Evolutionary conservation across 2,113 vertebrate genomes (phyloP).

Genomic region (Centropristis striata): DNA sequence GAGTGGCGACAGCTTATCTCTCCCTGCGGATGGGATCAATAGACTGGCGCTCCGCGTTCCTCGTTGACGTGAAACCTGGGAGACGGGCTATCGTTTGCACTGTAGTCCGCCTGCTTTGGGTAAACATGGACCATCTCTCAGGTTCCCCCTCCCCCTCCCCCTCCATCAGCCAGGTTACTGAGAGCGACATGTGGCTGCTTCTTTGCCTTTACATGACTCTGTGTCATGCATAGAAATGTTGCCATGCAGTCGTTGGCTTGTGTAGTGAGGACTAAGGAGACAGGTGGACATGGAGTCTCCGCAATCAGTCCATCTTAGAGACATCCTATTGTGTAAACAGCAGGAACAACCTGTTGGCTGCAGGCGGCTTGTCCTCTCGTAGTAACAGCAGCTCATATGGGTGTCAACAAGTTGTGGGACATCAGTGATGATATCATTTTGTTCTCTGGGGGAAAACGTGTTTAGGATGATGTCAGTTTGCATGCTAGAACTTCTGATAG

Average conservation of each 20-base stretch:
- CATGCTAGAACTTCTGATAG: slow-evolving; percentile 25
- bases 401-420: slow-evolving; percentile 44
- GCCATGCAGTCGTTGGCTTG: background rate
- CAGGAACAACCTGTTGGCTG: slow-evolving; percentile 50
- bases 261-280: background rate
- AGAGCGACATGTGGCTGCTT: background rate
- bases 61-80: slow-evolving; percentile 63
- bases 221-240: slow-evolving; percentile 15
- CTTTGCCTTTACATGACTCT: background rate
- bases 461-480: slow-evolving; percentile 54
- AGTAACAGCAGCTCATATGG: slow-evolving; percentile 13
- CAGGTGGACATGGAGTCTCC: slow-evolving; percentile 4
- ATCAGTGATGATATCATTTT: slow-evolving; percentile 38
- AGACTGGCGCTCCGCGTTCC: slow-evolving; percentile 73
- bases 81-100: slow-evolving; percentile 61
- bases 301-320: slow-evolving; percentile 55
- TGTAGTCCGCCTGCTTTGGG: slow-evolving; percentile 57
- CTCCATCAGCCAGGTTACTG: background rate
- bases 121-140: slow-evolving; percentile 58
- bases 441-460: background rate
- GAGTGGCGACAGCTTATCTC: slow-evolving; percentile 83
- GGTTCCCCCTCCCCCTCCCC: background rate
- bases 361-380: slow-evolving; percentile 33
- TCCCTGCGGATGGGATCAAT: slow-evolving; percentile 79
- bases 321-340: slow-evolving; percentile 71